Evolutionary conservation across 2,113 vertebrate genomes (phyloP), one percentile per base, ranked within the genome.

Genomic region (Aegotheles bennettii): DNA sequence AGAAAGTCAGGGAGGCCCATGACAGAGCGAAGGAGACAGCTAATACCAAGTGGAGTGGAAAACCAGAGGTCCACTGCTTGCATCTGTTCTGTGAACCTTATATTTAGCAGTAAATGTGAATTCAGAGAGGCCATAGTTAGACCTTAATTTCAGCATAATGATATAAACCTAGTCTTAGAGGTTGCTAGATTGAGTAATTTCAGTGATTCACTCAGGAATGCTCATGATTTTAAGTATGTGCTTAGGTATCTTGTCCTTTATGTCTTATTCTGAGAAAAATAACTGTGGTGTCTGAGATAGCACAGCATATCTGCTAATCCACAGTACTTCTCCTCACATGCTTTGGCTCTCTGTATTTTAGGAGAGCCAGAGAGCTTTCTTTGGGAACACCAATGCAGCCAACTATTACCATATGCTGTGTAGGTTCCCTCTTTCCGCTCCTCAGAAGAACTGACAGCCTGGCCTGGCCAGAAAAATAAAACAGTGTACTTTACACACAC

Each of bases 371-470:
- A 67, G 76, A 92, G 80, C 64, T 94, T 94, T 83, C 84, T 84
- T 21, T 84, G 73, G 76, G 83, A 96, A 84, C 86, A 90, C 82
- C 57, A 64, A 5, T 29, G 74, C 65, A 79, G 80, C 64, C 71
- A 92, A 23, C 54, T 77, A 11, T 51, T 74, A 90, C 86, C 96
- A 97, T 94, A 92, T 93, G 96, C 83, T 95, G 80, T 90, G 96
- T 95, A 94, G 93, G 95, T 92, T 96, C 68, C 64, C 60, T 87
- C 56, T 93, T 94, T 95, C 96, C 84, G 7, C 56, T 95, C 24
- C 71, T 74, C 71, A 92, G 56, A 92, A 57, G 86, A 94, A 31
- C 68, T 59, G 79, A 70, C 68, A 95, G 92, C 38, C 33, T 53
- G n/a, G 65, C 38, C 71, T 51, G 64, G 51, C 68, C 64, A 70